Base-by-base conservation (phyloP, 2,797 vertebrate genomes). In the Bryconaethiops microstoma region DNA sequence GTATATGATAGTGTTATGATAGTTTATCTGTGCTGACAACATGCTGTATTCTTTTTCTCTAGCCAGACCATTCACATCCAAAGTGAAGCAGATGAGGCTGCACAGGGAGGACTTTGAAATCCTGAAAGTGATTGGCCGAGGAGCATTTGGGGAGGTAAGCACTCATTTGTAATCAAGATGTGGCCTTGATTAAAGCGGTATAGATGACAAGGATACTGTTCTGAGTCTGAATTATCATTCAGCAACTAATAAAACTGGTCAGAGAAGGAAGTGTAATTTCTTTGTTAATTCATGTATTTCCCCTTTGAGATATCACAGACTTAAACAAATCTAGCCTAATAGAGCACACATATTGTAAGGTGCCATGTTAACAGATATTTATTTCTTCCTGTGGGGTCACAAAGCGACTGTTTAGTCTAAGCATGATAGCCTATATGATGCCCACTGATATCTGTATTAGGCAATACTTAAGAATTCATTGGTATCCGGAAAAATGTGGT, bases 91-190 rank as follows among this genome's bases (percentile, higher is more conserved):
- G 90, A 94, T 96, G 94, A 88, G 95, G 79, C 90, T 96, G 64
- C 95, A 96, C 88, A 96, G 95, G 88, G 95, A 96, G 90, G 95
- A 96, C 88, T 96, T 96, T 91, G 95, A 96, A 91, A 96, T 96
- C 85, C 88, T 96, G 83, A 96, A 96, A 83, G 95, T 96, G 85
- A 96, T 96, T 88, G 95, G 95, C 78, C 92, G 95, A 91, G 95
- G 95, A 91, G 95, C 95, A 72, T 96, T 96, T 90, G 95, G 95
- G 40, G 95, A 96, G 95, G 95, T 96, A 93, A 86, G 94, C 1
- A 21, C 19, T 25, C 3, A 12, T 73, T 59, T 21, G 39, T 12
- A 29, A 5, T 25, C 68, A 48, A 59, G 14, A 52, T 67, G 19
- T 57, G 7, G 5, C 59, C 59, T 25, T 62, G 23, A 2, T 62